Evolutionary conservation across 2,888 invertebrate species (phyloP), one percentile per base, ranked within the genome.

Genomic region (Dexiosoma caninum): DNA sequence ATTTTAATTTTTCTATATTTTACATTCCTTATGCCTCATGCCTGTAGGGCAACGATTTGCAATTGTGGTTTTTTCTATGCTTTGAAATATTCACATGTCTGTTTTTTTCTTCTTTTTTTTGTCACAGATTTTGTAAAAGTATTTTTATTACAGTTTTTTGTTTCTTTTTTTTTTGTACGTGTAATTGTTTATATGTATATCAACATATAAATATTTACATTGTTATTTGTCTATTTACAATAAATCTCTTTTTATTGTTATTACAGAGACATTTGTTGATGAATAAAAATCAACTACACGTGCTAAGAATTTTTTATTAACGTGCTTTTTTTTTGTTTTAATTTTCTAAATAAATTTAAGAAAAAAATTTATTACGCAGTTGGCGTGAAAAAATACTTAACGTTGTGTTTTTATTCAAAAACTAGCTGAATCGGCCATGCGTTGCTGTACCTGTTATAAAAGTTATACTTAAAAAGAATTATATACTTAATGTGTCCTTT

Each of bases 171-270:
- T 46, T 3, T 27, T 3, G 27, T 72, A 64, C 53, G 53, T 72
- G 19, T 40, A 51, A 40, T 51, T 37, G 57, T 35, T 42, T 60
- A n/a, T 21, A 35, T 49, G 16, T 42, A 12, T 27, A 27, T n/a
- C n/a, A n/a, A n/a, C n/a, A n/a, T 27, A 49, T 59, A 49, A 70
- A 49, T 57, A 78, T 71, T 78, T 71, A 57, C 49, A 71, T 71
- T 78, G 70, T 71, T 71, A 59, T 62, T 71, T 70, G 70, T 71
- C 40, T 78, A 71, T 78, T 78, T 77, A 57, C 55, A 78, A 70
- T 64, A 78, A 64, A 57, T 71, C 64, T 77, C 69, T 66, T 57
- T 67, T 53, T 67, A 59, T 75, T 66, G 49, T 62, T 71, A 59
- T 57, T 37, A 69, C 64, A 64, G 64, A 71, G 77, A 66, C 77